Percentiles rank a stretch among this genome's conserved stretches.
Conservation (phyloP, 2,113 vertebrate genomes). For the Notothenia coriiceps region DNA sequence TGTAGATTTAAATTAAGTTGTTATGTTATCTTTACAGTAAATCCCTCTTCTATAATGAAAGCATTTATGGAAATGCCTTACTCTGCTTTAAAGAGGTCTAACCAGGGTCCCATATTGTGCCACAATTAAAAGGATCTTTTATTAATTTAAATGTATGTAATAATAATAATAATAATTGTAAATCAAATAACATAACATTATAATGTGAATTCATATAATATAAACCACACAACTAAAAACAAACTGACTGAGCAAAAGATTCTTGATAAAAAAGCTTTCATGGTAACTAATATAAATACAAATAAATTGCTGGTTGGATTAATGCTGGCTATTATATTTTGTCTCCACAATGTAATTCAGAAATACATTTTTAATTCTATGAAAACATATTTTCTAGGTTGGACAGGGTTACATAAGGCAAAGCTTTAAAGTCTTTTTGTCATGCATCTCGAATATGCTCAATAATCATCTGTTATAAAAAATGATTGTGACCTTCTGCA, state of each 20-base stretch:
- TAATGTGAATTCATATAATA: too few relatives aligned
- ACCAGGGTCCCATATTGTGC: neutral
- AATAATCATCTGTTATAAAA: too few relatives aligned
- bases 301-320: neutral
- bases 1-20: constrained; percentile 5
- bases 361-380: neutral
- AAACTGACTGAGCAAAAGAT: neutral
- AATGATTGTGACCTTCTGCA: neutral
- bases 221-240: neutral
- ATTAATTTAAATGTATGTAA: neutral
- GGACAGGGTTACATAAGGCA: too few relatives aligned
- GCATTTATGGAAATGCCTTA: constrained; percentile 30
- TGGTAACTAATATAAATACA: neutral
- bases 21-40: constrained; percentile 31
- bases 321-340: neutral
- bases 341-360: neutral
- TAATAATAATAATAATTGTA: neutral
- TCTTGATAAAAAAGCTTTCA: neutral
- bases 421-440: neutral
- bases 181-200: too few relatives aligned
- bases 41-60: constrained; percentile 43
- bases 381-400: too few relatives aligned
- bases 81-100: constrained; percentile 30
- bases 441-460: too few relatives aligned
- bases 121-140: constrained; percentile 9